A percentile compares a stretch with the other conserved stretches of the same genome.
These are phyloP conservation scores for Drosophila micromelanica DNA, from an alignment of 1,140 invertebrate species.

Conservation along the genomic window DNA sequence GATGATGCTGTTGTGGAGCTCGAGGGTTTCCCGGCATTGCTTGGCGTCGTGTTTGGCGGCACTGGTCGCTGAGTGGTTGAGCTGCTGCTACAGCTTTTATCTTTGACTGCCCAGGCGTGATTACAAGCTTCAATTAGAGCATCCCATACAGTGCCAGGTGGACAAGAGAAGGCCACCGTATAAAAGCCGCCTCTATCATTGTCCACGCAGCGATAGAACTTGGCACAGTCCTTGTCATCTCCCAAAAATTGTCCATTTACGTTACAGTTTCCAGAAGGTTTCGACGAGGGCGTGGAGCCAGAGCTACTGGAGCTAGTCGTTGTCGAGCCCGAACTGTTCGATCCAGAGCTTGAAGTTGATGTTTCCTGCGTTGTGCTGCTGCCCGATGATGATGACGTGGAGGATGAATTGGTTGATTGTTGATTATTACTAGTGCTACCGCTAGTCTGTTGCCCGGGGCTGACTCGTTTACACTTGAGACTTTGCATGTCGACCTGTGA, in stretches of 20 bases:
- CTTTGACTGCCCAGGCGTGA: slow-evolving; percentile 84
- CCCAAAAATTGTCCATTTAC: slow-evolving; percentile 86
- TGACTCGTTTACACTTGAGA: slow-evolving; percentile 78
- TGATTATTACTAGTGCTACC: slow-evolving; percentile 47
- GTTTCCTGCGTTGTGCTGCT: slow-evolving; percentile 27
- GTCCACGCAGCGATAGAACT: slow-evolving; percentile 89
- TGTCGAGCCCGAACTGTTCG: slow-evolving; percentile 18
- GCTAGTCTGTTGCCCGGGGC: slow-evolving; percentile 41
- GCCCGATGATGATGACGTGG: slow-evolving; percentile 33
- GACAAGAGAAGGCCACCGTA: slow-evolving; percentile 88
- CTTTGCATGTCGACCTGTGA: slow-evolving; percentile 84
- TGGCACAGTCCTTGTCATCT: slow-evolving; percentile 87
- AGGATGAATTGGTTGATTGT: slow-evolving; percentile 24
- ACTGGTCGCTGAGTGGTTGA: slow-evolving; percentile 26
- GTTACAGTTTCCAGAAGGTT: slow-evolving; percentile 78
- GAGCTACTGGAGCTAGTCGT: slow-evolving; percentile 15
- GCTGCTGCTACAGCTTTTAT: slow-evolving; percentile 48
- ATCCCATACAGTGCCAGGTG: slow-evolving; percentile 89
- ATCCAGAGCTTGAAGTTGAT: slow-evolving; percentile 29
- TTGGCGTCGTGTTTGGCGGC: slow-evolving; percentile 9
- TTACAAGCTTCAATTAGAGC: slow-evolving; percentile 87
- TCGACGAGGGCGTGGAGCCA: slow-evolving; percentile 29
- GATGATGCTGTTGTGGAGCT: slow-evolving; percentile 12
- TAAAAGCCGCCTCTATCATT: slow-evolving; percentile 86
- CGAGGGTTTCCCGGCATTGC: background rate